Evolutionary conservation across 1,140 invertebrate species (phyloP).

Genomic region (Arion vulgaris): DNA sequence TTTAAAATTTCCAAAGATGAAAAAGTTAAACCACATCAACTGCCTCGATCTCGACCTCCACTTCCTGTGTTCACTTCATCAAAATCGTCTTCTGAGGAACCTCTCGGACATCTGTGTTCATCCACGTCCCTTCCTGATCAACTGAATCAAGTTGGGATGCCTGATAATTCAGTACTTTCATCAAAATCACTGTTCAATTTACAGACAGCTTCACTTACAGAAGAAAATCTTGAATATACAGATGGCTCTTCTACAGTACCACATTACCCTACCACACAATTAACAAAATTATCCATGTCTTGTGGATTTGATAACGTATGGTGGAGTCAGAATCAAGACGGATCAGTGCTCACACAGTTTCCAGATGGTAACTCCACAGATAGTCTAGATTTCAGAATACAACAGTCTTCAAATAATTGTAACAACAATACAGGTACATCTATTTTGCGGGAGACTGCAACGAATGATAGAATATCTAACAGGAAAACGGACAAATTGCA

Average conservation of each 20-base stretch:
- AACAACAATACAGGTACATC: background rate
- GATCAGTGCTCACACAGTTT: background rate
- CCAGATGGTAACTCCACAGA: background rate
- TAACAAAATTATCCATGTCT: too few species aligned
- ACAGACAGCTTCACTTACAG: background rate
- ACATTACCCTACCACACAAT: background rate
- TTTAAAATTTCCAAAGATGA: background rate
- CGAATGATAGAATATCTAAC: background rate
- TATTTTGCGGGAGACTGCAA: background rate
- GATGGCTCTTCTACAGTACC: background rate
- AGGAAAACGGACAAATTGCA: too few species aligned
- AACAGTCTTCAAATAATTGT: background rate
- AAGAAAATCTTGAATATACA: background rate
- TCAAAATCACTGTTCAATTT: background rate
- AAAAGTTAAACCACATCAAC: background rate
- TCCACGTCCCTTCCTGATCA: slow-evolving; percentile 7
- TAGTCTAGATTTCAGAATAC: background rate
- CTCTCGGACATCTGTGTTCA: background rate
- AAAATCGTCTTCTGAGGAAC: background rate
- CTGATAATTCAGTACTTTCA: background rate
- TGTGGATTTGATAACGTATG: background rate
- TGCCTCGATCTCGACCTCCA: background rate
- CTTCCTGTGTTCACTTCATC: background rate
- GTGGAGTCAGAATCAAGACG: background rate
- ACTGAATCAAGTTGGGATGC: background rate